These are phyloP conservation scores for Prosapia bicincta DNA, from an alignment of 2,888 invertebrate species.

Conservation along the genomic window DNA sequence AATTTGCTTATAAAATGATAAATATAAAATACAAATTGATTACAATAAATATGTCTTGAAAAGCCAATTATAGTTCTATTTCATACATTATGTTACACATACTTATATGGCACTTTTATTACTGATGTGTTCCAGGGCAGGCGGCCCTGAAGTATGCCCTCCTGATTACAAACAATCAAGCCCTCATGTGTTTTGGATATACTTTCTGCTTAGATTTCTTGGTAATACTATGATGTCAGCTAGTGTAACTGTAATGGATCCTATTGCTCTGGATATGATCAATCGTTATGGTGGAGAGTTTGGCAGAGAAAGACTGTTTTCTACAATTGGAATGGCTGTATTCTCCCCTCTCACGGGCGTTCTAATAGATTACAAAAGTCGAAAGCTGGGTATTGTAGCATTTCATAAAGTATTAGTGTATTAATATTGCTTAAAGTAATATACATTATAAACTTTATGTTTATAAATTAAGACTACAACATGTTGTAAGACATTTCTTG, in stretches of 20 bases:
- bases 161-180: constrained; percentile 76
- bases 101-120: background rate
- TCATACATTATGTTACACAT: too few species aligned
- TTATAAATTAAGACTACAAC: too few species aligned
- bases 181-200: constrained; percentile 76
- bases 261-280: constrained; percentile 80
- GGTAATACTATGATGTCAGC: constrained; percentile 80
- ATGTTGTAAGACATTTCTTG: too few species aligned
- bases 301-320: constrained; percentile 74
- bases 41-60: too few species aligned
- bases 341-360: constrained; percentile 77
- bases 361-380: constrained; percentile 68
- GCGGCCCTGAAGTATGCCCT: constrained; percentile 74
- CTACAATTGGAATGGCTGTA: constrained; percentile 78
- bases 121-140: constrained; percentile 52
- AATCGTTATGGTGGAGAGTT: constrained; percentile 80
- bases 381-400: constrained; percentile 43
- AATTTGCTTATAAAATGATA: too few species aligned
- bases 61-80: too few species aligned
- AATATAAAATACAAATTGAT: too few species aligned
- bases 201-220: constrained; percentile 73
- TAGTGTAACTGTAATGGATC: constrained; percentile 86
- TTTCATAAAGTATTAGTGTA: too few species aligned
- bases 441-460: too few species aligned
- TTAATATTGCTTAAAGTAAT: too few species aligned